These are phyloP conservation scores for Globodera rostochiensis DNA, from an alignment of 1,140 invertebrate genomes.

Conservation along the genomic window DNA sequence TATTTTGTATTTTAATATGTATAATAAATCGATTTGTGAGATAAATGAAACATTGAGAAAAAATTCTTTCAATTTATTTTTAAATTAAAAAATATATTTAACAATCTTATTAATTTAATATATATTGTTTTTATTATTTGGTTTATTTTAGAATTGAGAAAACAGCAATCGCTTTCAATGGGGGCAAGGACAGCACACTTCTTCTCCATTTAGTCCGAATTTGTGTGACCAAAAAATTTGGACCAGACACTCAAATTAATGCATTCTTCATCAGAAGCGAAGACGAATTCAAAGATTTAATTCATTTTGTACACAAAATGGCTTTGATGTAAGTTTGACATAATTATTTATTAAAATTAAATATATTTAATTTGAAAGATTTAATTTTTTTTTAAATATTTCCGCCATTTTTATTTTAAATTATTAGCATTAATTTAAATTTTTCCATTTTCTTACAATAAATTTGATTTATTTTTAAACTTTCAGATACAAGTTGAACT, in stretches of 20 bases:
- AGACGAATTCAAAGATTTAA: constrained; percentile 36
- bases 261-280: constrained; percentile 31
- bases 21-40: background rate
- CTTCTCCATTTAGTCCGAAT: constrained; percentile 46
- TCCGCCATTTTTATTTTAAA: no score
- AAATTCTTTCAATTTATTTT: no score
- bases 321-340: constrained; percentile 27
- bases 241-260: constrained; percentile 24
- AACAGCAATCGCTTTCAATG: constrained; percentile 79
- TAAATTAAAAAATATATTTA: background rate
- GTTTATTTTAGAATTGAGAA: constrained; percentile 69
- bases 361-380: background rate
- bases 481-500: constrained; percentile 47
- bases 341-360: constrained; percentile 7
- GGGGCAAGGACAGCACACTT: constrained; percentile 85
- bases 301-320: constrained; percentile 38
- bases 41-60: no score
- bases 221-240: constrained; percentile 44
- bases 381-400: background rate
- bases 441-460: no score
- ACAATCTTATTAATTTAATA: no score
- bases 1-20: background rate
- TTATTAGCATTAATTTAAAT: no score
- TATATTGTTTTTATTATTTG: no score
- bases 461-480: constrained; percentile 13